Base-by-base conservation (phyloP, 1,140 invertebrate genomes). In the Melanaphis sacchari region DNA sequence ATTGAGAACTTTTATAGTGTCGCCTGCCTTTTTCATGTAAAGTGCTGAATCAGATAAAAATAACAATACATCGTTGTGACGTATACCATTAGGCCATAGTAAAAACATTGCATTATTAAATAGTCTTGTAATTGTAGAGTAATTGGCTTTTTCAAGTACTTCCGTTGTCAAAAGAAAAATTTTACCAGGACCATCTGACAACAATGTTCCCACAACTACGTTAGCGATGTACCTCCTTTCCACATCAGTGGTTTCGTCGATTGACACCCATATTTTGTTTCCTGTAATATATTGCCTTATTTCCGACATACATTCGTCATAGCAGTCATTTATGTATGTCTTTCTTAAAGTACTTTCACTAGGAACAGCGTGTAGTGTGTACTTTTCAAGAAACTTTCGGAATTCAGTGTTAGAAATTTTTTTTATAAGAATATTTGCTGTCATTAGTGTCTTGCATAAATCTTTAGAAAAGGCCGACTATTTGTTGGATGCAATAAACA, bases 341-440 rank as follows among this genome's bases (percentile, higher is more conserved):
- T 84, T 84, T 40, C 82, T 84, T 84, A 84, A 40, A 84, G 82
- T 84, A 41, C 82, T 84, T 84, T 84, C 82, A 84, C 21, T 84
- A 26, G 21, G 38, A 24, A 84, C 36, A 84, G 38, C 82, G 22
- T 40, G 24, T 40, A 84, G 82, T 84, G 24, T 84, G 21, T 84
- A 84, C 38, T 84, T 82, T 26, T 84, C 82, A 84, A 84, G 82
- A 84, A 84, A 84, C 21, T 84, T 84, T 84, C 38, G 82, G 82
- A 84, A 41, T 40, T 84, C 82, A 0, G 36, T 84, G 82, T 84
- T 85, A 85, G 84, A 85, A 31, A 85, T 43, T 46, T 85, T 85
- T 3, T 85, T 0, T 5, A 85, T 46, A 85, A 41, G 40, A 46
- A 85, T 85, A 85, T 85, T 43, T 85, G 84, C 84, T 43, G 40